Evolutionary conservation across 2,888 invertebrate genomes (phyloP), one percentile per base, ranked within the genome.

Genomic region (Periphyllus acericola): DNA sequence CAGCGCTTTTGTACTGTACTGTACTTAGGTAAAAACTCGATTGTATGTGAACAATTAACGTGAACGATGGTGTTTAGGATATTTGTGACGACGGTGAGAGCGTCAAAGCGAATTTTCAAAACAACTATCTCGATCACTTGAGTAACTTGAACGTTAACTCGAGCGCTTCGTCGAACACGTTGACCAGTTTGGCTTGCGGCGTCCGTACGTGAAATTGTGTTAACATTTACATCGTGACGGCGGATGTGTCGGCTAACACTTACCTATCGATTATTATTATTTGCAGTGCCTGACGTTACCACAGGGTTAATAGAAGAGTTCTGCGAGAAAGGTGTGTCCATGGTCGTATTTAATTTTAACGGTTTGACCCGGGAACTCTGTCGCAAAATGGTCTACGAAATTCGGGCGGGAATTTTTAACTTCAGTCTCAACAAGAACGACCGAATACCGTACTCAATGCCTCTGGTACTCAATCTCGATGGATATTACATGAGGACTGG

Each of bases 151-250:
- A 92, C 89, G 80, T 89, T 14, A 89, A 90, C 29, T 90, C 90
- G 5, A 92, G 93, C 0, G 91, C 92, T 71, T 91, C 93, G 0
- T 92, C 92, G 0, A 92, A 92, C 89, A 92, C 93, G 90, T 91
- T 94, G 6, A 94, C 94, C 0, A 92, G 93, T 89, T 92, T 94
- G 83, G 92, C 94, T 84, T 93, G 93, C 72, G 92, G 93, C 1
- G 92, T 94, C 90, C 93, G 94, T 93, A 92, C 90, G 87, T 89
- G 72, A 72, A 17, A n/a, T n/a, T n/a, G n/a, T n/a, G n/a, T n/a
- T n/a, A 9, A 34, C 9, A 25, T 79, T 0, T 34, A 60, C n/a
- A 60, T 29, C 11, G 19, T 21, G 25, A 55, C 2, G 2, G 25
- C 19, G 6, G 8, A 25, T 0, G 0, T 66, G 9, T 66, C 25